Evolutionary conservation across 2,888 invertebrate species (phyloP).

Genomic region (Cheilosia soror): DNA sequence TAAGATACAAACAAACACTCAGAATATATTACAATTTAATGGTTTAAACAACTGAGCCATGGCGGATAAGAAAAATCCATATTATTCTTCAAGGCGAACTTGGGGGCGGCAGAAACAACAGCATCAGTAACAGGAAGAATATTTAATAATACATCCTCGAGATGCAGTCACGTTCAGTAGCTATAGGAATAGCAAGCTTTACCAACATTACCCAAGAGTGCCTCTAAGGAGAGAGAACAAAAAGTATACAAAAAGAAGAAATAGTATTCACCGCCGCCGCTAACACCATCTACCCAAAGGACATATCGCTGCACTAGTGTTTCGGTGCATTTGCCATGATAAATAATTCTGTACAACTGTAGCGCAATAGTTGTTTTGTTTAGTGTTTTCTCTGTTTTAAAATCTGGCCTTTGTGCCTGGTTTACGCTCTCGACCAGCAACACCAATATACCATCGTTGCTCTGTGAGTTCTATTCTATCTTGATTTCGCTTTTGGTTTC

Average conservation of each 20-base stretch:
- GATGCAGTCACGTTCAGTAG: conserved; percentile 70
- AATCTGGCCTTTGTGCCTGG: conserved; percentile 55
- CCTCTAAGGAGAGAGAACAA: conserved; percentile 28
- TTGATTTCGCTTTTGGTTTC: conserved; percentile 14
- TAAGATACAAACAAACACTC: conserved; percentile 69
- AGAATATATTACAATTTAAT: conserved; percentile 72
- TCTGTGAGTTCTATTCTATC: not conserved
- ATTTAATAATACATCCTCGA: conserved; percentile 72
- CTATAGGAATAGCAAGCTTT: conserved; percentile 46
- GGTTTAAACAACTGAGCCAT: conserved; percentile 72
- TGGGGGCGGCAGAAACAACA: conserved; percentile 24
- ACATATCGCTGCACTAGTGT: conserved; percentile 53
- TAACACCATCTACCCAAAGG: conserved; percentile 54
- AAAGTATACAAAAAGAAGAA: conserved; percentile 12
- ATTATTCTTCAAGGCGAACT: conserved; percentile 55
- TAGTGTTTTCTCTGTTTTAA: conserved; percentile 48
- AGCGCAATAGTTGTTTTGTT: conserved; percentile 69
- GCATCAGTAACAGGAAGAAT: conserved; percentile 41
- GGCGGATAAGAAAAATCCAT: conserved; percentile 72
- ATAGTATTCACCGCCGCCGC: conserved; percentile 37
- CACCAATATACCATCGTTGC: conserved; percentile 4
- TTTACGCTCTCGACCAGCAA: conserved; percentile 40
- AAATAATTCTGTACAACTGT: conserved; percentile 68
- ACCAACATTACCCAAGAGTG: conserved; percentile 48
- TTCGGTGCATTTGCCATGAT: conserved; percentile 68